Evolutionary conservation across 1,140 invertebrate genomes (phyloP), one percentile per base, ranked within the genome.

Genomic region (Trissolcus basalis): DNA sequence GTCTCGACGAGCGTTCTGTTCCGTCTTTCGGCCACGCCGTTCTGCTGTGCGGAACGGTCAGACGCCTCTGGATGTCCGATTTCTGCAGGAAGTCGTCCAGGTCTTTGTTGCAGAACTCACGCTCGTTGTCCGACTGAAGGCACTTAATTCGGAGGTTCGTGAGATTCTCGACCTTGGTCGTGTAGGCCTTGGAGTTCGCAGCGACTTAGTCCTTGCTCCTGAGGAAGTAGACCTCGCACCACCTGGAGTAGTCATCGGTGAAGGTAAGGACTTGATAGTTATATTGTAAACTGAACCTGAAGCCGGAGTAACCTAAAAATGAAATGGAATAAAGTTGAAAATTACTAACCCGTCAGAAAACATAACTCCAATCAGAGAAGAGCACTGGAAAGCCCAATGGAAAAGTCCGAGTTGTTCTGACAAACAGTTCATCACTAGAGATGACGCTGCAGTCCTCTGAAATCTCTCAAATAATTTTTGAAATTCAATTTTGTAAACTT

Each of bases 191-290:
- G 53, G 56, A 67, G 4, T 56, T 49, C 0, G 45, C 44, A 10
- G 74, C 47, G 7, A 84, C 82, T 50, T 86, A 69, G 16, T 54
- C 41, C 67, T 85, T 85, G 10, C 71, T 54, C 58, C 80, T 77
- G 2, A 86, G 36, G 39, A 85, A 81, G 55, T 83, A 84, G n/a
- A 81, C 74, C n/a, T 41, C 70, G 13, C 71, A 63, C 36, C 65
- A 79, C 32, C 76, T 63, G 10, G 69, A 73, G 69, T 72, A 80
- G 56, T 86, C 80, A 54, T 86, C 83, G 6, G 81, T 85, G 49
- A 87, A 83, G 16, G 79, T 73, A 0, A 35, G 33, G 33, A 35
- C n/a, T n/a, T n/a, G n/a, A n/a, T n/a, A n/a, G n/a, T n/a, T n/a
- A n/a, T n/a, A n/a, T n/a, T n/a, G n/a, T n/a, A n/a, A n/a, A n/a